phyloP scores from a whole-genome alignment of 2,888 invertebrate species.

The Hypsopygia costalis region DNA sequence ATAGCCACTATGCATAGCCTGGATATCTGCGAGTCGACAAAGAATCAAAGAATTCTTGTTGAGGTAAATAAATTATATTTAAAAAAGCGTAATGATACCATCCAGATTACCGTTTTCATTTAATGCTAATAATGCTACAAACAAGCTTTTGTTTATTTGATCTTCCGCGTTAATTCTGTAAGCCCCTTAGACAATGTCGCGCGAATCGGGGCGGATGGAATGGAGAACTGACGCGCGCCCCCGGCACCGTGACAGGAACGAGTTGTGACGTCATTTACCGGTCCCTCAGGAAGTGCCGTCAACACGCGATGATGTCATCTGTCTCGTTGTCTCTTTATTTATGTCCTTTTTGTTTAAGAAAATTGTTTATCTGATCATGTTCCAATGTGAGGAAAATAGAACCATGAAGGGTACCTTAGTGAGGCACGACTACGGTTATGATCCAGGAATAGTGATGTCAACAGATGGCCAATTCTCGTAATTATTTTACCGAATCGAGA shows the following conservation, averaged over 20 bases:
- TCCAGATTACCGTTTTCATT: background rate
- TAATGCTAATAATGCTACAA: background rate
- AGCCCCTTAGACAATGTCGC: background rate
- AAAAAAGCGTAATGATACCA: too few species aligned
- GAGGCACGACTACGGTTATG: too few species aligned
- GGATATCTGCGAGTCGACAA: too few species aligned
- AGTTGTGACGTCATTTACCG: slow-evolving; percentile 48
- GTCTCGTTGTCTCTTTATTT: background rate
- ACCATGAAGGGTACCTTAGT: too few species aligned
- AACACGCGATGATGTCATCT: background rate
- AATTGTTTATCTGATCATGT: background rate
- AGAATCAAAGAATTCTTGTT: too few species aligned
- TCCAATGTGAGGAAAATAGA: too few species aligned
- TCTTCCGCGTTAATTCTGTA: background rate
- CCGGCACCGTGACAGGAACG: slow-evolving; percentile 28
- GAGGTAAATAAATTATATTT: too few species aligned
- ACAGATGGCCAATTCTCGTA: too few species aligned
- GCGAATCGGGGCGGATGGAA: slow-evolving; percentile 12
- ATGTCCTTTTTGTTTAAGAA: background rate
- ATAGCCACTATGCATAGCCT: too few species aligned
- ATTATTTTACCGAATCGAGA: too few species aligned
- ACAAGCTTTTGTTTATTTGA: background rate
- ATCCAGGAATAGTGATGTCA: too few species aligned
- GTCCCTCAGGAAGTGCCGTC: slow-evolving; percentile 12
- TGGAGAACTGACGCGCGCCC: slow-evolving; percentile 12